A percentile compares a stretch with the other conserved stretches of the same genome.
phyloP scores from a whole-genome alignment of 2,113 vertebrate genomes.

The Irena cyanogastra region DNA sequence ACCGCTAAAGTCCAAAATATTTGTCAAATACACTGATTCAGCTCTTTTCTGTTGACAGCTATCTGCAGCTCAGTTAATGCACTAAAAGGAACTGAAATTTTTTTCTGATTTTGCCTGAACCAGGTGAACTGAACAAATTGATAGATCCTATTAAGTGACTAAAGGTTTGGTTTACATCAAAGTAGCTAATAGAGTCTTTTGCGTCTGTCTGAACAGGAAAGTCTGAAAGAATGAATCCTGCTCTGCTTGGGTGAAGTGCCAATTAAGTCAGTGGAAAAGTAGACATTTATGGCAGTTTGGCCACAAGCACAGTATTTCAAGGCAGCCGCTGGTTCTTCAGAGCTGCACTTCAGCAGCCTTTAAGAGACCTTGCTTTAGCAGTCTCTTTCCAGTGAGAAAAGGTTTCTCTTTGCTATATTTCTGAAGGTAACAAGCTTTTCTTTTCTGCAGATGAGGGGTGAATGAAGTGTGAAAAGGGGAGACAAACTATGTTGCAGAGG shows the following conservation, averaged over 20 bases:
- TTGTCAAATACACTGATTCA: neutral
- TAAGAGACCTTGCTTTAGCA: neutral
- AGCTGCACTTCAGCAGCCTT: neutral
- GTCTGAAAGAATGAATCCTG: neutral
- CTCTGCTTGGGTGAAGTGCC: neutral
- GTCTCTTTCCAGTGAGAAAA: neutral
- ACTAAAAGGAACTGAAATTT: neutral
- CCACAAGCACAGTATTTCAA: neutral
- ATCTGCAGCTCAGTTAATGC: neutral
- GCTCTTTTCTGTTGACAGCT: neutral
- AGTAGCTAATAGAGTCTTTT: neutral
- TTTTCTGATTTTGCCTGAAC: neutral
- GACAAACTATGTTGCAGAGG: neutral
- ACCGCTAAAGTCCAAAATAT: neutral
- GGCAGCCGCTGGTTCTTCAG: neutral
- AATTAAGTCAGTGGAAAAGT: neutral
- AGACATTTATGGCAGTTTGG: neutral
- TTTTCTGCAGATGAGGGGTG: neutral
- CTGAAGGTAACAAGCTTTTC: neutral
- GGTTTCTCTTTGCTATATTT: neutral
- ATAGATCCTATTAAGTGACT: neutral
- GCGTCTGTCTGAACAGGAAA: neutral
- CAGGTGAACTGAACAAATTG: neutral
- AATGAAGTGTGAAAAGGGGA: neutral
- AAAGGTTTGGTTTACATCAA: neutral